Base-by-base conservation (phyloP, 2,113 vertebrate species). In the Hydrochoerus hydrochaeris region DNA sequence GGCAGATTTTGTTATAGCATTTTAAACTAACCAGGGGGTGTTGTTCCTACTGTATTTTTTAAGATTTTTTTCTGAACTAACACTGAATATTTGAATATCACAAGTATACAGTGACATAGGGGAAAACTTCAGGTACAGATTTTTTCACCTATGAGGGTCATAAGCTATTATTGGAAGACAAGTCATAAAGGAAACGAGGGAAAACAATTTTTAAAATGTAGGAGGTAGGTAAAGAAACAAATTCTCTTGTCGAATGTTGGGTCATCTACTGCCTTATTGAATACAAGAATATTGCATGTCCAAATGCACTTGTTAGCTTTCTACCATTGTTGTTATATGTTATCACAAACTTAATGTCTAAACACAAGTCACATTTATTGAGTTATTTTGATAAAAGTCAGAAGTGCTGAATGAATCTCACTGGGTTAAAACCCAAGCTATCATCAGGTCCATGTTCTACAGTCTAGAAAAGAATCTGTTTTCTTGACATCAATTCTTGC, bases 361-460 rank as follows among this genome's bases (percentile, higher is more conserved):
- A 46, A n/a, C 32, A 11, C 7, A 44, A 24, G 22, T 60, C 28
- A 20, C 3, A 35, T 67, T 8, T 13, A 38, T 52, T 44, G 11
- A 4, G 32, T 73, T 30, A 0, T 28, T 41, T 26, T 24, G 57
- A 13, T 2, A 35, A 30, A 65, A 6, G 8, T 95, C 28, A 26
- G 10, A 67, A n/a, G 4, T 57, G 14, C 32, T 12, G 5, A 69
- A n/a, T 63, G 54, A 5, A 19, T 73, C 17, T 75, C 20, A 22
- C 28, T 11, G 11, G 26, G 17, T 3, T 69, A 41, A 91, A 82
- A 57, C 24, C 28, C 32, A 87, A 73, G 24, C 4, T 41, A 1
- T 71, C 3, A 5, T 7, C 20, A 14, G 3, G 14, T 0, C 11
- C 78, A 30, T 9, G 0, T 41, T 49, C 3, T 38, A 19, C 7